Percentiles rank a stretch among this genome's conserved stretches.
phyloP scores from a whole-genome alignment of 2,113 vertebrate species.

The Solenodon paradoxus region DNA sequence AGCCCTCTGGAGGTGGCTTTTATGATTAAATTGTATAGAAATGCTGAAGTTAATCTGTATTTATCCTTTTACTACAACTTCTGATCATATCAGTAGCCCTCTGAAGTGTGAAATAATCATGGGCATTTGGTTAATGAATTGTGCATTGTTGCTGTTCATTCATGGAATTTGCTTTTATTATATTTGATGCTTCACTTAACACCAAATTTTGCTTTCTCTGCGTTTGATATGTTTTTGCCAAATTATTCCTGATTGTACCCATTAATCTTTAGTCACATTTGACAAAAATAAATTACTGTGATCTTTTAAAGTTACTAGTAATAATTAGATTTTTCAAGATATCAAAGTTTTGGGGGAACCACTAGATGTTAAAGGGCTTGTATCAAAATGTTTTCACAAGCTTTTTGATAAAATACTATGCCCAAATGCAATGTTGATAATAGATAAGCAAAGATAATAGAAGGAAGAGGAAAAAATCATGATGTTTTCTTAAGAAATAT shows the following conservation, averaged over 20 bases:
- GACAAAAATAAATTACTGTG: conserved; percentile 87
- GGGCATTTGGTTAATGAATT: conserved; percentile 85
- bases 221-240: conserved; percentile 81
- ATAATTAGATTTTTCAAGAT: conserved; percentile 81
- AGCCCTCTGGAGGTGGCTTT: conserved; percentile 31
- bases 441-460: background rate
- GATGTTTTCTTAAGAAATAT: background rate
- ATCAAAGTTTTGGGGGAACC: conserved; percentile 75
- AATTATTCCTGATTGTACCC: conserved; percentile 86
- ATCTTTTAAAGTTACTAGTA: conserved; percentile 85
- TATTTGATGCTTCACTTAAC: conserved; percentile 85
- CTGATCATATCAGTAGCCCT: conserved; percentile 78
- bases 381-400: conserved; percentile 54
- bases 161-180: conserved; percentile 83
- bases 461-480: background rate
- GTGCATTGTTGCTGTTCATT: conserved; percentile 83
- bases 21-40: conserved; percentile 70
- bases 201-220: conserved; percentile 84
- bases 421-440: conserved; percentile 50
- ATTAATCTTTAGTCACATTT: conserved; percentile 87
- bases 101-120: conserved; percentile 84
- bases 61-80: conserved; percentile 64
- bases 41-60: conserved; percentile 66
- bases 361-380: conserved; percentile 50
- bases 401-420: conserved; percentile 4